Evolutionary conservation across 2,888 invertebrate genomes (phyloP).

Genomic region (Torymus texanus): DNA sequence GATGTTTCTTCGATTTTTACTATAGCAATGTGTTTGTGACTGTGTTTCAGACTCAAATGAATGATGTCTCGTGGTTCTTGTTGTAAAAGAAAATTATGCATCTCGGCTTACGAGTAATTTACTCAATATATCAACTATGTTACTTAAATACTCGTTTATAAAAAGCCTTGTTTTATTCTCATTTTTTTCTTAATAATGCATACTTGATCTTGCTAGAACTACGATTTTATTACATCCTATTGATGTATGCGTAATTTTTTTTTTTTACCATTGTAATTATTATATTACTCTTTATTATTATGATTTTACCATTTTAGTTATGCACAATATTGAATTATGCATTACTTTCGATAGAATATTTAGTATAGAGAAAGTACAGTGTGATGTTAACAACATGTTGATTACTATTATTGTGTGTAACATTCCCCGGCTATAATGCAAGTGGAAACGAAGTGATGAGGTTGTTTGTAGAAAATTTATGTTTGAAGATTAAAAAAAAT

Average conservation of each 20-base stretch:
- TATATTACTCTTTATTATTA: constrained; percentile 40
- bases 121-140: constrained; percentile 51
- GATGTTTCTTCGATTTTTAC: constrained; percentile 38
- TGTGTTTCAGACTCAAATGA: constrained; percentile 24
- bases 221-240: constrained; percentile 22
- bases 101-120: constrained; percentile 34
- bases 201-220: constrained; percentile 19
- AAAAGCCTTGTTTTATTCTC: constrained; percentile 47
- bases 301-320: constrained; percentile 37
- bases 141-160: constrained; percentile 63
- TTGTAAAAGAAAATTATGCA: constrained; percentile 14
- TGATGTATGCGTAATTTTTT: constrained; percentile 39
- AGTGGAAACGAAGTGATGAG: constrained; percentile 30
- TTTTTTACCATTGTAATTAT: constrained; percentile 26
- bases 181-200: constrained; percentile 23
- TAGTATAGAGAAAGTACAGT: constrained; percentile 29
- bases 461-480: constrained; percentile 22
- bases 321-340: constrained; percentile 51
- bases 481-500: constrained; percentile 48
- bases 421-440: constrained; percentile 60
- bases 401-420: constrained; percentile 57
- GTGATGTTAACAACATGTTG: constrained; percentile 50
- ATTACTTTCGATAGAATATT: constrained; percentile 41
- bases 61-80: constrained; percentile 27
- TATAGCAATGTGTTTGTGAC: constrained; percentile 26